Conservation (phyloP, 1,140 invertebrate species). For the Zelostemma sp. region DNA sequence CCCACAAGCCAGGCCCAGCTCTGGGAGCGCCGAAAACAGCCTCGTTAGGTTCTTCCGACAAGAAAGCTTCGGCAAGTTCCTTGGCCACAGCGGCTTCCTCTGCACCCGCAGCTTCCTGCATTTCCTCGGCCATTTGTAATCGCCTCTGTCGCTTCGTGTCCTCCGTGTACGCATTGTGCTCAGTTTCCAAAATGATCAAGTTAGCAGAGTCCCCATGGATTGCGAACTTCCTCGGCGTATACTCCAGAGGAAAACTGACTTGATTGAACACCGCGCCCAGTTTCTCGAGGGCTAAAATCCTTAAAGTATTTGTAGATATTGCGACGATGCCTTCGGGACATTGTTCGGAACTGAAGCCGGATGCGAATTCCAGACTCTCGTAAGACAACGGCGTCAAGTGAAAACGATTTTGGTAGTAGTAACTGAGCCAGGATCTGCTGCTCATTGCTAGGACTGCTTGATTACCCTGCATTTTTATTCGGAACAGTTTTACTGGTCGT, state of each 20-base stretch:
- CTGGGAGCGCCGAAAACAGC: constrained; percentile 95
- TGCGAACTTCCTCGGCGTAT: constrained; percentile 95
- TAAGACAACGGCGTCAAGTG: constrained; percentile 97
- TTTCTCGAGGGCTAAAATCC: constrained; percentile 98
- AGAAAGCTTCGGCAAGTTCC: constrained; percentile 97
- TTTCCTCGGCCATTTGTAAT: constrained; percentile 90
- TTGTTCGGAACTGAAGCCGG: constrained; percentile 98
- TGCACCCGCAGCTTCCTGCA: constrained; percentile 95
- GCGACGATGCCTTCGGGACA: constrained; percentile 99
- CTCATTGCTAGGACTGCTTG: constrained; percentile 98
- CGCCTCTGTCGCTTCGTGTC: constrained; percentile 94
- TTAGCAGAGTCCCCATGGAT: constrained; percentile 95
- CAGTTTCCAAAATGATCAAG: constrained; percentile 94
- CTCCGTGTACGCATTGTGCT: constrained; percentile 98
- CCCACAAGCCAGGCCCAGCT: constrained; percentile 97
- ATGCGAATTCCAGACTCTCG: constrained; percentile 97
- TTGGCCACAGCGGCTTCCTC: constrained; percentile 95
- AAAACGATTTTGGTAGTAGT: constrained; percentile 97
- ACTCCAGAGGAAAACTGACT: constrained; percentile 90
- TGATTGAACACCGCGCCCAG: constrained; percentile 99
- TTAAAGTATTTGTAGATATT: constrained; percentile 96
- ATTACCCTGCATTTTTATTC: constrained; percentile 94
- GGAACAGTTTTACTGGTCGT: constrained; percentile 95
- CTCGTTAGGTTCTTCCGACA: constrained; percentile 95
- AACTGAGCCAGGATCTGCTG: constrained; percentile 97